phyloP scores from a whole-genome alignment of 2,888 invertebrate species.

The Metacarcinus magister region DNA sequence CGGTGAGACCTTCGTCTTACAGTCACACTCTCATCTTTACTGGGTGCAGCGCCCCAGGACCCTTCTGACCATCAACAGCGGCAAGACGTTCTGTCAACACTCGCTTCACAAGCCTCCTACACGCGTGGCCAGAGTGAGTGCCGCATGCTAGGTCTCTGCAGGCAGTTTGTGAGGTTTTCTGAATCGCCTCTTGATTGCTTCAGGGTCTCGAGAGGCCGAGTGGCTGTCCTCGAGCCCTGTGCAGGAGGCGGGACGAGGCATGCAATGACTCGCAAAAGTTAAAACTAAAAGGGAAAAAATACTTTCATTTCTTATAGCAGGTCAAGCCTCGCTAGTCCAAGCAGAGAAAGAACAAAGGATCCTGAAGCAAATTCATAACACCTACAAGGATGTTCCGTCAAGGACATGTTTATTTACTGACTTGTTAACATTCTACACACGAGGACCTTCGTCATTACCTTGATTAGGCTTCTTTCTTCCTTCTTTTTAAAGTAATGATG shows the following conservation, averaged over 20 bases:
- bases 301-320: neutral
- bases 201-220: neutral
- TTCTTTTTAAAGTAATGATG: neutral
- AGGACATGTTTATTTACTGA: neutral
- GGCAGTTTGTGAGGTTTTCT: neutral
- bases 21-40: neutral
- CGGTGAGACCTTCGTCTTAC: neutral
- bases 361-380: neutral
- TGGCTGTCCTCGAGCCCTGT: neutral
- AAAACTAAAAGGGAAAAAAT: neutral
- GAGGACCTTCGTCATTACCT: conserved; percentile 5
- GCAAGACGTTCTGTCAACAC: conserved; percentile 10
- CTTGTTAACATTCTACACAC: neutral
- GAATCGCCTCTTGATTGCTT: neutral
- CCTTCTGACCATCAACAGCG: neutral
- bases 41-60: neutral
- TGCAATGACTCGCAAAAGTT: conserved; percentile 22
- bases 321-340: neutral
- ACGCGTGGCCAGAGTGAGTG: neutral
- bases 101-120: neutral
- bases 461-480: neutral
- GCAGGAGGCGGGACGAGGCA: neutral
- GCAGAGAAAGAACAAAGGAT: neutral
- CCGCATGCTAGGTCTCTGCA: neutral
- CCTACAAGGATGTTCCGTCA: neutral